Evolutionary conservation across 2,797 vertebrate species (phyloP), one percentile per base, ranked within the genome.

Genomic region (Sebastes minor): DNA sequence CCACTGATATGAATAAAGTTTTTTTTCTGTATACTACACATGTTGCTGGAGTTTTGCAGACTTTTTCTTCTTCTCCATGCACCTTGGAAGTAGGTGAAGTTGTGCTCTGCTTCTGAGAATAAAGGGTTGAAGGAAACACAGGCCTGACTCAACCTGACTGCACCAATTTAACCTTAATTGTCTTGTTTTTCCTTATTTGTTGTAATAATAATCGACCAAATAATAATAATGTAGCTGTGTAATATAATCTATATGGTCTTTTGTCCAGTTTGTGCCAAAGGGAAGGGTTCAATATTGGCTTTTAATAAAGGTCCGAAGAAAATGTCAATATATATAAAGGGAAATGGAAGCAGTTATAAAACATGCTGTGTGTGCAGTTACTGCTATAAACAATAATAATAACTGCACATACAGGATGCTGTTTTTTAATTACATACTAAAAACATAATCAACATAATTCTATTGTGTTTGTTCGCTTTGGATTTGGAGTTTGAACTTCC

Each of bases 151-250:
- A 8, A 52, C 46, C 8, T 20, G 46, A 52, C 18, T 3, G 46
- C 46, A 52, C 18, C 46, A 49, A 49, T 16, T 46, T 46, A 0
- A 46, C 42, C 2, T 46, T 0, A 18, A 46, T 0, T 46, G 42
- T 46, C 0, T 46, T 16, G 42, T 46, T 46, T 16, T 46, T 46
- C 16, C 14, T 46, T 46, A 16, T 46, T 46, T 46, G 42, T 6
- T 46, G 16, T 18, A 18, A 46, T 46, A 46, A 46, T 46, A 46
- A 46, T 46, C 1, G 14, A 18, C 42, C 16, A 46, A 16, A 46
- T 46, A 18, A 8, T 46, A 46, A 46, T 46, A 46, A 46, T 46
- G 42, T 46, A 18, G 42, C 42, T 46, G 16, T 46, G 42, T 46
- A 46, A 46, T 46, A 7, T 46, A 46, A 46, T 46, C 42, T 46